Evolutionary conservation across 2,888 invertebrate genomes (phyloP).

Genomic region (Leucozona laternaria): DNA sequence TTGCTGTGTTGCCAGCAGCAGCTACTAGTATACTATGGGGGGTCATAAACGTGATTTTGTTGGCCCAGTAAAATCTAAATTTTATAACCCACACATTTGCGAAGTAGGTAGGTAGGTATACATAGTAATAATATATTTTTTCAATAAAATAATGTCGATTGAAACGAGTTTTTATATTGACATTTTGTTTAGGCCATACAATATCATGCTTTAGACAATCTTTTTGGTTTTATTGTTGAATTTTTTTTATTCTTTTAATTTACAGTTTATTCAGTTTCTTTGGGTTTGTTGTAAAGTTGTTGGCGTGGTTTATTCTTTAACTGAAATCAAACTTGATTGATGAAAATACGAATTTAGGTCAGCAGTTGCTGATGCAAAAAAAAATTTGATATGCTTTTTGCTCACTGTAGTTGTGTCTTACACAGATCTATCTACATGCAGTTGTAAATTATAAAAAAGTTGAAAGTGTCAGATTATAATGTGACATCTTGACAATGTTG

Average conservation of each 20-base stretch:
- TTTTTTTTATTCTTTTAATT: background rate
- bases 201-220: background rate
- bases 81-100: constrained; percentile 15
- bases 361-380: background rate
- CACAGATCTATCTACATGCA: background rate
- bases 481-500: no score
- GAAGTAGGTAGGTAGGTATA: background rate
- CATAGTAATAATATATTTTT: background rate
- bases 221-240: constrained; percentile 11
- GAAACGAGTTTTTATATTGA: constrained; percentile 21
- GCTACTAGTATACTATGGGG: background rate
- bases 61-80: constrained; percentile 23
- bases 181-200: constrained; percentile 5
- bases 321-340: background rate
- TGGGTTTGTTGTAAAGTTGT: background rate
- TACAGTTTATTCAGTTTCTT: background rate
- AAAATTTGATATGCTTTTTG: background rate
- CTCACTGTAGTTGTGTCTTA: background rate
- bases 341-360: constrained; percentile 12
- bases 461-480: no score
- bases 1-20: background rate
- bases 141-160: constrained; percentile 2
- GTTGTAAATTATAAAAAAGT: background rate
- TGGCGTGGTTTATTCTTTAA: background rate
- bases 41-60: constrained; percentile 30